phyloP scores from a whole-genome alignment of 2,888 invertebrate species.

The Plagodis dolabraria region DNA sequence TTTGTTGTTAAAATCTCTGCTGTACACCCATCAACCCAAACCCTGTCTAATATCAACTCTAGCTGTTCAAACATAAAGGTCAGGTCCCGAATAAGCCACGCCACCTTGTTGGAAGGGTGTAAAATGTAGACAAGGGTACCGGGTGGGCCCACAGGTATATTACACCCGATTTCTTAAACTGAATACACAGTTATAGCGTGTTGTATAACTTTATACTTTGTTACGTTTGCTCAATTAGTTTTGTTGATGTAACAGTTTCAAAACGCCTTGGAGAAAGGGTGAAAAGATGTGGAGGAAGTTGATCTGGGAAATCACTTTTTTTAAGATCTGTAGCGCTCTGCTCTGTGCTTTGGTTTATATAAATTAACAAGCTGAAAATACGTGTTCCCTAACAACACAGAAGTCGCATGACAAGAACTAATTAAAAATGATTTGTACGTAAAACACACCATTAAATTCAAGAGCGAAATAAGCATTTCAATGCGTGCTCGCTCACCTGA shows the following conservation, averaged over 20 bases:
- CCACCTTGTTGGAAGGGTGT: constrained; percentile 12
- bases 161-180: constrained; percentile 39
- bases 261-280: constrained; percentile 5
- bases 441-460: too few relatives aligned
- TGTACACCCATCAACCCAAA: constrained; percentile 24
- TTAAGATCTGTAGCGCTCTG: too few relatives aligned
- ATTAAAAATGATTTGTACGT: too few relatives aligned
- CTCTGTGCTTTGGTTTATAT: too few relatives aligned
- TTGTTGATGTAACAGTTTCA: constrained; percentile 24
- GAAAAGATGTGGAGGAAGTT: too few relatives aligned
- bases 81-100: not conserved
- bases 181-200: constrained; percentile 36
- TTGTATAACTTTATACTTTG: constrained; percentile 35
- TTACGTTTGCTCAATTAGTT: constrained; percentile 34
- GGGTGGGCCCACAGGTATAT: constrained; percentile 26
- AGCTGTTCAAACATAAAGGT: constrained; percentile 13
- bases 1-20: constrained; percentile 40
- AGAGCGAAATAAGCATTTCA: too few relatives aligned
- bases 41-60: constrained; percentile 21
- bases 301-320: too few relatives aligned
- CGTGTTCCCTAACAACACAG: too few relatives aligned
- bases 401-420: too few relatives aligned
- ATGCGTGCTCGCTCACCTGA: too few relatives aligned
- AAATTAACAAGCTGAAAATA: too few relatives aligned
- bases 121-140: constrained; percentile 21